Conservation (phyloP, 2,113 vertebrate species). For the Protobothrops mucrosquamatus region DNA sequence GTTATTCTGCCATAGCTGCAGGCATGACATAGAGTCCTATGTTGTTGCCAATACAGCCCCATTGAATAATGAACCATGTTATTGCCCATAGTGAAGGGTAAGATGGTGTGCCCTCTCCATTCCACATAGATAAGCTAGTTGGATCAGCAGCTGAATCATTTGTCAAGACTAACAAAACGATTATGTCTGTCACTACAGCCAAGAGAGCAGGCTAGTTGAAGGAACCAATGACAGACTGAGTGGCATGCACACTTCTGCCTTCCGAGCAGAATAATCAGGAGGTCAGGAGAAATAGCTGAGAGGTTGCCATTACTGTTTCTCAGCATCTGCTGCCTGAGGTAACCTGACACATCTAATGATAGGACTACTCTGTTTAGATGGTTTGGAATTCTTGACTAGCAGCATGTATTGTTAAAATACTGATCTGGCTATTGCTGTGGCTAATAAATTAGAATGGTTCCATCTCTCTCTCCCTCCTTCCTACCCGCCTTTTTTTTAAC, state of each 20-base stretch:
- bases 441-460: not conserved
- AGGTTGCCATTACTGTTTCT: not conserved
- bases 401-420: not conserved
- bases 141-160: not conserved
- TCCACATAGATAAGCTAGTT: not conserved
- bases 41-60: not conserved
- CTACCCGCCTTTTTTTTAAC: not conserved
- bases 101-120: not conserved
- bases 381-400: not conserved
- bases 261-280: not conserved
- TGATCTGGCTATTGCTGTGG: not conserved
- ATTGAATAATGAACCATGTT: not conserved
- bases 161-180: not conserved
- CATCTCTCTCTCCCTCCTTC: not conserved
- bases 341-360: not conserved
- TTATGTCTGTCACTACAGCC: not conserved
- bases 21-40: not conserved
- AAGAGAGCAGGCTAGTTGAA: not conserved
- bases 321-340: not conserved
- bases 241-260: not conserved
- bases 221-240: not conserved
- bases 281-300: not conserved
- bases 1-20: not conserved
- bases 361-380: not conserved
- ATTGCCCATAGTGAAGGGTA: not conserved